Conservation (phyloP, 2,797 vertebrate species). For the Parauchenoglanis punctatus region DNA sequence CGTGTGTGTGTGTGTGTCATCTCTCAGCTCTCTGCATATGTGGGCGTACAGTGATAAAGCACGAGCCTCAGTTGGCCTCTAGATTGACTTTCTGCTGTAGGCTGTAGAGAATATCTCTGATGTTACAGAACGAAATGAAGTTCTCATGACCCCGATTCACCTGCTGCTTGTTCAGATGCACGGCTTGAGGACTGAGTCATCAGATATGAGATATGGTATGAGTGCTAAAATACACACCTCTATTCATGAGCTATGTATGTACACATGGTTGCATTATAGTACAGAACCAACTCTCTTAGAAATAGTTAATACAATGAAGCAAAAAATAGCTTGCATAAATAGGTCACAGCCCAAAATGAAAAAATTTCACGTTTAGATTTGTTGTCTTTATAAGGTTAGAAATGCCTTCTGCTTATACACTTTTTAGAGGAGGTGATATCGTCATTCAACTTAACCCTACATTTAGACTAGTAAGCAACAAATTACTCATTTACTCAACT, state of each 20-base stretch:
- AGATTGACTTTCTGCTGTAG: slow-evolving; percentile 60
- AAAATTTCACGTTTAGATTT: background rate
- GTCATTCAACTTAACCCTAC: slow-evolving; percentile 55
- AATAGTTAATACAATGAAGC: slow-evolving; percentile 11
- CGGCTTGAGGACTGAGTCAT: slow-evolving; percentile 35
- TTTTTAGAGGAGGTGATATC: slow-evolving; percentile 56
- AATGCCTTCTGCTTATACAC: background rate
- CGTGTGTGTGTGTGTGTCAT: slow-evolving; percentile 14
- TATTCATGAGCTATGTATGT: background rate
- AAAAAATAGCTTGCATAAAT: background rate
- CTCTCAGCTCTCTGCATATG: slow-evolving; percentile 37
- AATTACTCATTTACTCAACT: background rate
- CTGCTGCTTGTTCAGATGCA: slow-evolving; percentile 50
- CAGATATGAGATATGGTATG: background rate
- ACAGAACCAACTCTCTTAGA: background rate
- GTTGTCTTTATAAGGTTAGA: background rate
- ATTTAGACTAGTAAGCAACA: background rate
- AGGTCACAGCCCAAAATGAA: background rate
- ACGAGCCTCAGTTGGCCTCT: slow-evolving; percentile 45
- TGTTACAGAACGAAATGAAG: slow-evolving; percentile 53
- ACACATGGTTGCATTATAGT: background rate
- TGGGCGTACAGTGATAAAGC: slow-evolving; percentile 39
- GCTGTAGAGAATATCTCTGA: slow-evolving; percentile 56
- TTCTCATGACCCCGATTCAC: slow-evolving; percentile 58
- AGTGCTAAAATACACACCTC: background rate